Conservation (phyloP, 1,140 invertebrate genomes). For the Bombus superbus region DNA sequence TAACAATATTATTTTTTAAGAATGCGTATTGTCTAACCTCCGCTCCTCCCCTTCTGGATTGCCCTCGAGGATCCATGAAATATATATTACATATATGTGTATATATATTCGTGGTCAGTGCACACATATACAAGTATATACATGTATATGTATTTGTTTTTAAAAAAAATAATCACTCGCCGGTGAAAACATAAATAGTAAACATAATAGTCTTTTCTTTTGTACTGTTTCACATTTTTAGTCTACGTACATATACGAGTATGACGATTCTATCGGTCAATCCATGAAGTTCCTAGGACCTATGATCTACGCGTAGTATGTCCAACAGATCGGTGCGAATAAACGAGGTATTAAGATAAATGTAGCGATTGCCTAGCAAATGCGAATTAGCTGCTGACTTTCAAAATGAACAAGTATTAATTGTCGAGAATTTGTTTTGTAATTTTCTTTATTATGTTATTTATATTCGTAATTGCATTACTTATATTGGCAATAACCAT, state of each 20-base stretch:
- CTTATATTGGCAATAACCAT: not conserved
- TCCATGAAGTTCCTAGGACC: constrained; percentile 22
- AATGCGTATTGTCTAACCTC: constrained; percentile 65
- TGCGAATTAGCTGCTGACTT: not conserved
- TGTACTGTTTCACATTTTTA: not conserved
- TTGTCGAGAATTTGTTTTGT: not conserved
- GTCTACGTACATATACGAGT: not conserved
- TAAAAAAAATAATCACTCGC: constrained; percentile 21
- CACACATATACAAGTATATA: constrained; percentile 61
- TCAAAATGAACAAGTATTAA: not conserved
- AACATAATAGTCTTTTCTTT: no score
- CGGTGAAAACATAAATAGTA: not conserved
- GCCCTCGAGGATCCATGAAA: not conserved
- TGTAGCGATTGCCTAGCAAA: not conserved
- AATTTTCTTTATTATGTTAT: not conserved
- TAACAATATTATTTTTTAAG: constrained; percentile 75
- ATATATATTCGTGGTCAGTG: constrained; percentile 63
- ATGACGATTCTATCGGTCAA: not conserved
- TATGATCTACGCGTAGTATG: not conserved
- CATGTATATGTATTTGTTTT: constrained; percentile 65
- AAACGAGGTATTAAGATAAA: not conserved
- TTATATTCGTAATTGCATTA: not conserved
- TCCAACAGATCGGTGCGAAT: not conserved
- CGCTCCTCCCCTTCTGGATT: not conserved
- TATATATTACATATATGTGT: constrained; percentile 69